phyloP scores from a whole-genome alignment of 2,888 invertebrate species.

The Desoria tigrina region DNA sequence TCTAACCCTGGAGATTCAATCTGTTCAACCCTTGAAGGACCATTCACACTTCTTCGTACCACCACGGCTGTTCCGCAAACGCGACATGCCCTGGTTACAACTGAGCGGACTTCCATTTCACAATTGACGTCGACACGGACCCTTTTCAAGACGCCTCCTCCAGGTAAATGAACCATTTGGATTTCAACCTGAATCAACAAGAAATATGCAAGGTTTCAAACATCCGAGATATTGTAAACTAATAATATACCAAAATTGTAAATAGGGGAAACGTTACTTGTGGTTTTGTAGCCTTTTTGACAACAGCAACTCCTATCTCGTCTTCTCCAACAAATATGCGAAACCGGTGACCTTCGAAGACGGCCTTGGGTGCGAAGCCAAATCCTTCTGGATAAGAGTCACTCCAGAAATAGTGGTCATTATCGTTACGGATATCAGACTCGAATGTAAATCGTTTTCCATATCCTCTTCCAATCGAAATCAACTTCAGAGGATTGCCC shows the following conservation, averaged over 20 bases:
- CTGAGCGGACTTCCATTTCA: constrained; percentile 62
- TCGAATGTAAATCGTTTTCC: constrained; percentile 74
- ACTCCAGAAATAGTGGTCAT: constrained; percentile 72
- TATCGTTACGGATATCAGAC: constrained; percentile 59
- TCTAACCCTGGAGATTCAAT: constrained; percentile 70
- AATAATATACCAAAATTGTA: not conserved
- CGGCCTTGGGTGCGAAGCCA: constrained; percentile 67
- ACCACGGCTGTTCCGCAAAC: constrained; percentile 69
- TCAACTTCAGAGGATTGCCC: constrained; percentile 66
- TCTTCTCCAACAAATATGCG: constrained; percentile 65
- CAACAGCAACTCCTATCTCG: constrained; percentile 67
- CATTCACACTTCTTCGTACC: constrained; percentile 64
- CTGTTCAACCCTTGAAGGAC: constrained; percentile 63
- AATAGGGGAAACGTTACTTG: constrained; percentile 61
- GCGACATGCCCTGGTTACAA: constrained; percentile 55
- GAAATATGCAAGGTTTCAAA: too few species aligned
- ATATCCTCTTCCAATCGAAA: constrained; percentile 73
- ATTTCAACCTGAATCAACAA: constrained; percentile 52
- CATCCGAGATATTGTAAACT: not conserved
- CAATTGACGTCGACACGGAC: constrained; percentile 70
- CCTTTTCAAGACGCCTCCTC: constrained; percentile 62
- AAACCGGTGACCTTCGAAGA: constrained; percentile 69
- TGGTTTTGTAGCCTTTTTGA: constrained; percentile 69
- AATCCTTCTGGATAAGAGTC: constrained; percentile 73
- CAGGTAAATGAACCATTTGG: constrained; percentile 57